phyloP scores from a whole-genome alignment of 2,113 vertebrate genomes.

The Camelus bactrianus region DNA sequence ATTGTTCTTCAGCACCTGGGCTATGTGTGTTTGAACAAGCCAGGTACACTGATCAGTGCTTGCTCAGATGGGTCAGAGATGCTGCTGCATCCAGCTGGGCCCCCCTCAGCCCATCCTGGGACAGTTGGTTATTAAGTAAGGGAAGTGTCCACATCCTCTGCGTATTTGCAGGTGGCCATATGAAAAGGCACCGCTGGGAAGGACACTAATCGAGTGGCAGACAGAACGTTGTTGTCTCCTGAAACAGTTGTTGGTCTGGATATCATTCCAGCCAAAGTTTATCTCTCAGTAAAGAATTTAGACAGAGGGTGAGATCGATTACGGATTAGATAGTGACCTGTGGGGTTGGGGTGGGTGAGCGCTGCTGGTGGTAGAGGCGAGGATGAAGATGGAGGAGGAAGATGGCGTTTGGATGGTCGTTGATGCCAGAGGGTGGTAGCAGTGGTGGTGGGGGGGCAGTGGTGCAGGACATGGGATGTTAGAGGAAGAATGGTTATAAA shows the following conservation, averaged over 20 bases:
- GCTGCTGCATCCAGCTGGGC: background rate
- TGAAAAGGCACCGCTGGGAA: background rate
- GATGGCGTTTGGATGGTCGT: background rate
- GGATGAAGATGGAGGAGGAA: background rate
- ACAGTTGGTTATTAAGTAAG: background rate
- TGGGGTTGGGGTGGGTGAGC: background rate
- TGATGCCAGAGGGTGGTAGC: background rate
- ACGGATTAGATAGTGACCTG: conserved; percentile 27
- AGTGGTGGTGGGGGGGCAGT: rapidly evolving
- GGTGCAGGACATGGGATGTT: background rate
- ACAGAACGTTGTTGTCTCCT: background rate
- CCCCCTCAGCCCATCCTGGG: background rate
- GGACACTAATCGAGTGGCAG: background rate
- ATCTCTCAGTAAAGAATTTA: conserved; percentile 47
- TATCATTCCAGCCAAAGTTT: background rate
- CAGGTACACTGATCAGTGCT: background rate
- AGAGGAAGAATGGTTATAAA: background rate
- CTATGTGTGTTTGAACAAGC: conserved; percentile 47
- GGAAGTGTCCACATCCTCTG: background rate
- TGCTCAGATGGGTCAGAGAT: background rate
- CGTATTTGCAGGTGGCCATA: background rate
- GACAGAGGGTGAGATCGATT: background rate
- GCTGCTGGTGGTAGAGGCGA: background rate
- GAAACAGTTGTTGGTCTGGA: background rate
- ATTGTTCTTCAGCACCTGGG: conserved; percentile 48